Conservation (phyloP, 1,140 invertebrate species). For the Fopius arisanus region DNA sequence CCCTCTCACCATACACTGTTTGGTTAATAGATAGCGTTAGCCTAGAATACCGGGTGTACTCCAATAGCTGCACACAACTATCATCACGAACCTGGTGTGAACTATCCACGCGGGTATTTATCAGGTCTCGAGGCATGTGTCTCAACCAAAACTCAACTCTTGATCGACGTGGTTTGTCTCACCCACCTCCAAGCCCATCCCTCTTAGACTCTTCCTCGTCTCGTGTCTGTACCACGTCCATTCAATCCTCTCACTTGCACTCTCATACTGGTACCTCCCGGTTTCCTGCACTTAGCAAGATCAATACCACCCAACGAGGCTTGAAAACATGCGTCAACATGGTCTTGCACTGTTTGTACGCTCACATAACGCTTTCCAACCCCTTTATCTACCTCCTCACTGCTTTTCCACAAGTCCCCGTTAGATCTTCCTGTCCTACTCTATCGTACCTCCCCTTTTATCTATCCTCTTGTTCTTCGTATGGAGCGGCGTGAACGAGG, state of each 20-base stretch:
- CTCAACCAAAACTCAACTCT: background rate
- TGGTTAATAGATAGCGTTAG: background rate
- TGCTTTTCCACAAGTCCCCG: slow-evolving; percentile 9
- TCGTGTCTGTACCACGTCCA: slow-evolving; percentile 13
- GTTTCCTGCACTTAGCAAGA: slow-evolving; percentile 68
- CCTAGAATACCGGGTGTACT: background rate
- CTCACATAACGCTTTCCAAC: slow-evolving; percentile 61
- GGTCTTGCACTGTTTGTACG: slow-evolving; percentile 65
- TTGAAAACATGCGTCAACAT: slow-evolving; percentile 69
- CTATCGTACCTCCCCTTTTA: slow-evolving; percentile 8
- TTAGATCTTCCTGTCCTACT: slow-evolving; percentile 8
- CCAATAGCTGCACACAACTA: slow-evolving; percentile 1
- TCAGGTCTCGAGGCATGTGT: background rate
- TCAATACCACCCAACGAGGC: slow-evolving; percentile 67
- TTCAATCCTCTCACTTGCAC: slow-evolving; percentile 36
- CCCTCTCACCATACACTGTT: background rate
- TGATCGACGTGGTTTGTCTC: background rate
- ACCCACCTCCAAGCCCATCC: slow-evolving; percentile 35
- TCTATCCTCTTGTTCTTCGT: slow-evolving; percentile 10
- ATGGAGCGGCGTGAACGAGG: background rate
- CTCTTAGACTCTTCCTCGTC: background rate
- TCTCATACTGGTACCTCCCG: slow-evolving; percentile 46
- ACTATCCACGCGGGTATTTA: background rate
- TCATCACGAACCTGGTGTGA: background rate
- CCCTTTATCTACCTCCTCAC: slow-evolving; percentile 25